Percentiles rank a stretch among this genome's conserved stretches.
Conservation (phyloP, 2,888 invertebrate species). For the Balanococcus diminutus region DNA sequence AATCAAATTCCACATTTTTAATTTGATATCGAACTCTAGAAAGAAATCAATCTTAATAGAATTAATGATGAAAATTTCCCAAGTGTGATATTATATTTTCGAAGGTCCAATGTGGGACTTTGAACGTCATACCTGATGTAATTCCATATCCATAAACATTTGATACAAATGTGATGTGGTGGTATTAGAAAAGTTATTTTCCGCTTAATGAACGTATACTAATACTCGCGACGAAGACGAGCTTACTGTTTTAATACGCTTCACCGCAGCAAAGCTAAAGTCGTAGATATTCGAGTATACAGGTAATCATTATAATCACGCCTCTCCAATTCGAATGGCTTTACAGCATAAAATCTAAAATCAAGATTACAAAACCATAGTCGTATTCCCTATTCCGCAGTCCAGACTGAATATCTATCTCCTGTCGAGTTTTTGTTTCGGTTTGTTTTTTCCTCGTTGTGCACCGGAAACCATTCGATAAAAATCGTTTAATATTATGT, state of each 20-base stretch:
- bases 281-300: not conserved
- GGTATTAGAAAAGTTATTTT: not conserved
- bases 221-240: not conserved
- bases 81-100: not conserved
- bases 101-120: not conserved
- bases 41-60: not conserved
- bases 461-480: not conserved
- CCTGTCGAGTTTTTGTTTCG: not conserved
- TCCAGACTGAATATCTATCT: not conserved
- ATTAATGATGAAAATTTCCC: not conserved
- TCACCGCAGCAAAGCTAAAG: not conserved
- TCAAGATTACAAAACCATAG: constrained; percentile 4
- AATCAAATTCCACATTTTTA: not conserved
- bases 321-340: not conserved
- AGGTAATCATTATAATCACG: constrained; percentile 9
- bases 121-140: not conserved
- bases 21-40: not conserved
- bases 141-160: not conserved
- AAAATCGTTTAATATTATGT: not conserved
- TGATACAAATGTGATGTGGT: not conserved
- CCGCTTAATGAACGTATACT: not conserved
- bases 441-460: not conserved
- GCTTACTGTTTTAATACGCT: not conserved
- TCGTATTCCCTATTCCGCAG: not conserved
- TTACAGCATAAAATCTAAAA: not conserved